phyloP scores from a whole-genome alignment of 1,140 invertebrate genomes.

The Ceratina calcarata region DNA sequence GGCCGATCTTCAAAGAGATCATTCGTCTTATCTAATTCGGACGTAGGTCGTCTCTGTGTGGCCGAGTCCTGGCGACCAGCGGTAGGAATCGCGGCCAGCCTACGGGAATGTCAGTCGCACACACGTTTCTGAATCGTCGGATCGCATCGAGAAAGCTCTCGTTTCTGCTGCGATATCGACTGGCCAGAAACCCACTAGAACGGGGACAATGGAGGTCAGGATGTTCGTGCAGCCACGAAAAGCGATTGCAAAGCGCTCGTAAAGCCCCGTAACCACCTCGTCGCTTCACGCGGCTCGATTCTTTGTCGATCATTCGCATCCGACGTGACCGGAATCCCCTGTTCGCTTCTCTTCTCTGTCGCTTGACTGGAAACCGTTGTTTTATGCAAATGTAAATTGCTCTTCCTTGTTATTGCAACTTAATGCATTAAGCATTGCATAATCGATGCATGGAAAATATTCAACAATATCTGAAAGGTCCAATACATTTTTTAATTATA shows the following conservation, averaged over 20 bases:
- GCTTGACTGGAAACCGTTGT: background rate
- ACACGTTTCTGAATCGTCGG: slow-evolving; percentile 53
- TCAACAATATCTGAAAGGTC: no score
- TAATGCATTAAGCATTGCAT: no score
- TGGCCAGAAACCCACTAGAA: background rate
- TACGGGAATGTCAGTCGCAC: slow-evolving; percentile 37
- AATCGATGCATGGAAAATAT: no score
- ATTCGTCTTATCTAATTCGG: slow-evolving; percentile 14
- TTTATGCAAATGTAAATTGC: no score
- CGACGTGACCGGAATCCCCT: background rate
- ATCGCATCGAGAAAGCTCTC: slow-evolving; percentile 44
- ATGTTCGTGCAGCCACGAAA: slow-evolving; percentile 2
- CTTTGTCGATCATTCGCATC: background rate
- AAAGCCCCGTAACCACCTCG: slow-evolving; percentile 25
- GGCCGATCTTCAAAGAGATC: slow-evolving; percentile 24
- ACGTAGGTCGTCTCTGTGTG: slow-evolving; percentile 9
- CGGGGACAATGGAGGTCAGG: slow-evolving; percentile 5
- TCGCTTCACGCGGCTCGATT: background rate
- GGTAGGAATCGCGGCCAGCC: slow-evolving; percentile 51
- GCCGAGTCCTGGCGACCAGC: slow-evolving; percentile 9
- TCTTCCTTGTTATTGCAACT: no score
- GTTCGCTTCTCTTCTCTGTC: background rate
- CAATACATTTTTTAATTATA: no score
- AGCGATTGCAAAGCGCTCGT: slow-evolving; percentile 32
- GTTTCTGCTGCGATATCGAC: slow-evolving; percentile 24